phyloP scores from a whole-genome alignment of 1,140 invertebrate species.

The Cyphomyrmex costatus region DNA sequence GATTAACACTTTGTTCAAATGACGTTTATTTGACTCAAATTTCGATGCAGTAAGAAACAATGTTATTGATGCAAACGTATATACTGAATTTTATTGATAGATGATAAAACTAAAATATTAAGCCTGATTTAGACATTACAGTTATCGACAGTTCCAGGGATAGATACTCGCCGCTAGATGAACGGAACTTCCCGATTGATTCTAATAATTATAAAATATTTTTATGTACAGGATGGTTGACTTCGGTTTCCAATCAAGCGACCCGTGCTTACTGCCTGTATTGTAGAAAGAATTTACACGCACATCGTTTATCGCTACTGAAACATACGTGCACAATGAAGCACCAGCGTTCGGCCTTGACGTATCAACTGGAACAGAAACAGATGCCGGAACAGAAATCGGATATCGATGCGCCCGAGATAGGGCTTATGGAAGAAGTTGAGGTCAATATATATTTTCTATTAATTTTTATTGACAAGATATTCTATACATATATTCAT shows the following conservation, averaged over 20 bases:
- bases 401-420: conserved; percentile 47
- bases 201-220: conserved; percentile 11
- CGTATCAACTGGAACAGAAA: conserved; percentile 76
- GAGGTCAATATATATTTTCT: conserved; percentile 44
- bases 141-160: too few relatives aligned
- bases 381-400: conserved; percentile 38
- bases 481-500: not conserved
- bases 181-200: too few relatives aligned
- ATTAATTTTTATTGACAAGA: not conserved
- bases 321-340: conserved; percentile 89
- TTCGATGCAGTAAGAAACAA: too few relatives aligned
- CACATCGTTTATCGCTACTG: conserved; percentile 87
- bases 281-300: conserved; percentile 89
- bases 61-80: too few relatives aligned
- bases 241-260: conserved; percentile 85
- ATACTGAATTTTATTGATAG: too few relatives aligned
- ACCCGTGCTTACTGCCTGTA: conserved; percentile 88
- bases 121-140: too few relatives aligned
- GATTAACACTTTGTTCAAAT: too few relatives aligned
- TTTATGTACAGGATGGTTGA: conserved; percentile 87
- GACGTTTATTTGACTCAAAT: too few relatives aligned
- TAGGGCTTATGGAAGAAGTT: conserved; percentile 51
- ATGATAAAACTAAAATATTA: too few relatives aligned
- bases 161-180: too few relatives aligned
- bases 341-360: conserved; percentile 87